Evolutionary conservation across 2,797 vertebrate species (phyloP), one percentile per base, ranked within the genome.

Genomic region (Megalops cyprinoides): DNA sequence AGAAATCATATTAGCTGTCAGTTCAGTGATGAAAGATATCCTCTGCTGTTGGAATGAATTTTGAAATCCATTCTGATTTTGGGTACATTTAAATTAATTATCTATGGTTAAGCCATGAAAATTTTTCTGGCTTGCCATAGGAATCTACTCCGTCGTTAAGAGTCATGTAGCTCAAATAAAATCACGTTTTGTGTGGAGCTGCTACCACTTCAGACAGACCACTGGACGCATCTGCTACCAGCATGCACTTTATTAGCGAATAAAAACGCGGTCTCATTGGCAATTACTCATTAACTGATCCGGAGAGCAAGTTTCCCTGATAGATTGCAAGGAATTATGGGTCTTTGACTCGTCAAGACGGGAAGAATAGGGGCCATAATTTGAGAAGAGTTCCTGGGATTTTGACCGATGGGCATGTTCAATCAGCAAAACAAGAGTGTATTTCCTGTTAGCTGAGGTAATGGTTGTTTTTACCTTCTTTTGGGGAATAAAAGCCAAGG

Each of bases 81-180:
- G 48, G 49, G 51, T 53, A 42, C 8, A 82, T 60, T 85, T 82
- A 90, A 87, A 89, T 49, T 76, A 87, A 65, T 87, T 86, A 85
- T 42, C 86, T 77, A 78, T 76, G 83, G 53, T 48, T 87, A 84
- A 85, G 48, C 25, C 74, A 83, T 79, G 76, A 77, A 55, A 79
- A 86, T 81, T 81, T 78, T 85, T 74, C 85, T 89, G 79, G 48
- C 46, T 34, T 5, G 39, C 55, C 55, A 58, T n/a, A n/a, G 20
- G 55, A 58, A 58, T 58, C 23, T 9, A 5, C 20, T 58, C 55
- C 55, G 25, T 58, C 23, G 23, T 58, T 58, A 58, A 48, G 23
- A 58, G 79, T 86, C 71, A 79, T 90, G 90, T 92, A 90, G 65
- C 65, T 89, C 85, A 86, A 86, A 90, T 90, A 85, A 85, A 86